These are phyloP conservation scores for Papilio aristodemus DNA, from an alignment of 1,140 invertebrate genomes.

Conservation along the genomic window DNA sequence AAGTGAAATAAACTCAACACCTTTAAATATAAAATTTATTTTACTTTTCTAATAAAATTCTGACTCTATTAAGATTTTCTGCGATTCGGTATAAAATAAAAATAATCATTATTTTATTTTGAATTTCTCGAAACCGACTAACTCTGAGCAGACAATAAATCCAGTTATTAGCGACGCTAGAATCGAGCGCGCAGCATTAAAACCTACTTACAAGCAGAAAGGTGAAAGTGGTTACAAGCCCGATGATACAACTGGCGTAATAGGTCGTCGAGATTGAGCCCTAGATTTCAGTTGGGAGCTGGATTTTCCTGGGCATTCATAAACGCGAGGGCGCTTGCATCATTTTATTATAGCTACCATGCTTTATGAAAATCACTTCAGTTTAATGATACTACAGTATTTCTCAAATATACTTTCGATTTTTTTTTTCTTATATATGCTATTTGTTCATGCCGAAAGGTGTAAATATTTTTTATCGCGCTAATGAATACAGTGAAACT, in stretches of 20 bases:
- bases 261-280: slow-evolving; percentile 49
- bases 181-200: slow-evolving; percentile 40
- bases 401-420: no score
- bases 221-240: slow-evolving; percentile 57
- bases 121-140: neutral
- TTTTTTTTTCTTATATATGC: neutral
- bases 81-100: no score
- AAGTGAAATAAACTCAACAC: no score
- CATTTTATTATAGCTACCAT: slow-evolving; percentile 8
- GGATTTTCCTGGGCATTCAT: slow-evolving; percentile 26
- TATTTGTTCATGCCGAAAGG: neutral
- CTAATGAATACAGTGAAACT: no score
- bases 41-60: no score
- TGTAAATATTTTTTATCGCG: no score
- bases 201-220: slow-evolving; percentile 43
- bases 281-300: slow-evolving; percentile 29
- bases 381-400: neutral
- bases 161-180: slow-evolving; percentile 25
- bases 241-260: slow-evolving; percentile 66
- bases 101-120: neutral
- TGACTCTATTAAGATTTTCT: neutral
- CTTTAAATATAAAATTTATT: no score
- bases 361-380: neutral
- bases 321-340: slow-evolving; percentile 21
- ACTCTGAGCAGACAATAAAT: slow-evolving; percentile 19